A percentile compares a stretch with the other conserved stretches of the same genome.
These are phyloP conservation scores for Ptychadena robeensis DNA, from an alignment of 2,797 vertebrate species.

Conservation along the genomic window DNA sequence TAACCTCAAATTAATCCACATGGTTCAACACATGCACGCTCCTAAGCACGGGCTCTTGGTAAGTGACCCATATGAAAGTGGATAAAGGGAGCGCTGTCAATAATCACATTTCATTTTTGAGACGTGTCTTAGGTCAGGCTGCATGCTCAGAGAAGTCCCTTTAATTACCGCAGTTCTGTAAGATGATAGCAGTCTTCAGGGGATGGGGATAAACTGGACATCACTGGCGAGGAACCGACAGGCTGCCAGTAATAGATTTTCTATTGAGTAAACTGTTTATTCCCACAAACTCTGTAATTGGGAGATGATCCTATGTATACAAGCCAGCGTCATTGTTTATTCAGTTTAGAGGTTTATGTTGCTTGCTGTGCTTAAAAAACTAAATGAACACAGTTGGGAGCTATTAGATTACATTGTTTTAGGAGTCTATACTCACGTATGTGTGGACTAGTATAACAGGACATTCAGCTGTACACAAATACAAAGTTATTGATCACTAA, in stretches of 20 bases:
- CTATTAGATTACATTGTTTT: too few relatives aligned
- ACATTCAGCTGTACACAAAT: too few relatives aligned
- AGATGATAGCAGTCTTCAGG: slow-evolving; percentile 42
- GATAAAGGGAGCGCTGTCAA: slow-evolving; percentile 60
- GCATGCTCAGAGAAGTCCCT: slow-evolving; percentile 76
- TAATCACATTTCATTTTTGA: slow-evolving; percentile 64
- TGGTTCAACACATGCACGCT: slow-evolving; percentile 56
- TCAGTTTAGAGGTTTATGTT: background rate
- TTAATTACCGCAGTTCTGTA: slow-evolving; percentile 72
- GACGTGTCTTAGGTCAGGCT: slow-evolving; percentile 61
- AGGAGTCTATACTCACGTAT: too few relatives aligned
- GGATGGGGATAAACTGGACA: slow-evolving; percentile 43
- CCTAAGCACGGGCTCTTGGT: slow-evolving; percentile 13
- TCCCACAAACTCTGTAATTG: slow-evolving; percentile 23
- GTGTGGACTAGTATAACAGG: too few relatives aligned
- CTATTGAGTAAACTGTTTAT: slow-evolving; percentile 35
- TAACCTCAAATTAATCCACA: slow-evolving; percentile 51
- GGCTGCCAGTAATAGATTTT: slow-evolving; percentile 26
- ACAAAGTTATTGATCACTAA: too few relatives aligned
- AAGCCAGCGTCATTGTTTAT: background rate
- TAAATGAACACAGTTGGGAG: background rate
- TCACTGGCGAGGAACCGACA: background rate
- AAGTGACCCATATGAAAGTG: slow-evolving; percentile 53
- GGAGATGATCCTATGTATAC: slow-evolving; percentile 35
- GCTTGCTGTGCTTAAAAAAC: background rate